Percentiles rank a stretch among this genome's conserved stretches.
Evolutionary conservation across 2,888 invertebrate genomes (phyloP).

Genomic region (Aricia artaxerxes): DNA sequence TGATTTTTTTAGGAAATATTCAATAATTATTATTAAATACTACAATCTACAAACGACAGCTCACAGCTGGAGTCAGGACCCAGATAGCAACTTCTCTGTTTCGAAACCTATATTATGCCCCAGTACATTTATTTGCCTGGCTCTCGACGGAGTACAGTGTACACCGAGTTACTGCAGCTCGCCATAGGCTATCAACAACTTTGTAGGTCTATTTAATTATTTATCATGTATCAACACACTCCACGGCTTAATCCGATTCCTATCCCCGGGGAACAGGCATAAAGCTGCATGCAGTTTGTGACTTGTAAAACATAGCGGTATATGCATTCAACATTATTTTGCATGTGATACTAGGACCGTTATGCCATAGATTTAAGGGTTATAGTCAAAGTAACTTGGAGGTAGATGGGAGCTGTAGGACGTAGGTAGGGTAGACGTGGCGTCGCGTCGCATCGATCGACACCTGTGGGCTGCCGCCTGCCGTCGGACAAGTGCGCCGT

Average conservation of each 20-base stretch:
- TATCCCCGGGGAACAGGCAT: neutral
- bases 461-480: constrained; percentile 58
- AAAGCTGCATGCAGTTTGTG: constrained; percentile 29
- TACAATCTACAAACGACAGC: too few relatives aligned
- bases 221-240: constrained; percentile 19
- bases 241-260: constrained; percentile 8
- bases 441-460: constrained; percentile 75
- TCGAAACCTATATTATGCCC: too few relatives aligned
- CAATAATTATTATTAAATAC: too few relatives aligned
- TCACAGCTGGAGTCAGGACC: too few relatives aligned
- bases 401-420: neutral
- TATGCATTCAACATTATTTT: constrained; percentile 5
- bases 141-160: too few relatives aligned
- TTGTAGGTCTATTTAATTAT: neutral
- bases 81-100: too few relatives aligned
- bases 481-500: constrained; percentile 17
- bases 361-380: neutral
- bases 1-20: too few relatives aligned
- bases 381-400: neutral
- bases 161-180: neutral
- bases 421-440: constrained; percentile 43
- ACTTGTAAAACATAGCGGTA: constrained; percentile 34
- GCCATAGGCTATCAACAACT: constrained; percentile 1
- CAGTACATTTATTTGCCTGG: too few relatives aligned
- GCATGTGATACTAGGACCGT: neutral